Evolutionary conservation across 2,888 invertebrate genomes (phyloP).

Genomic region (Microplitis manilae): DNA sequence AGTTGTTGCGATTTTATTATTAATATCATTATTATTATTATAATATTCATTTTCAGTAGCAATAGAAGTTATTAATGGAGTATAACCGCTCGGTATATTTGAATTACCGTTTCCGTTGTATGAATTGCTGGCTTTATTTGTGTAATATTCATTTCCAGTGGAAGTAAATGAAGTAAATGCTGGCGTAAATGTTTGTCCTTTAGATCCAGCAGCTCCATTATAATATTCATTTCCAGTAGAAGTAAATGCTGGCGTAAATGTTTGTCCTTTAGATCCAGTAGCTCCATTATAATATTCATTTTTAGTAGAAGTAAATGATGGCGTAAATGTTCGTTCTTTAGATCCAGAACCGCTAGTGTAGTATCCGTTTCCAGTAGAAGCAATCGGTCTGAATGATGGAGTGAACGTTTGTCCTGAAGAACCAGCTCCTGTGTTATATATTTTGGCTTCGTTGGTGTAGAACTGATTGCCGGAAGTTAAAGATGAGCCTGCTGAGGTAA

Average conservation of each 20-base stretch:
- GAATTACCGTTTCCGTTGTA: background rate
- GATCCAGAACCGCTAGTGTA: background rate
- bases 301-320: conserved; percentile 14
- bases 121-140: background rate
- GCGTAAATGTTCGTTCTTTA: no score
- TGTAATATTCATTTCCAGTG: conserved; percentile 2
- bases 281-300: conserved; percentile 13
- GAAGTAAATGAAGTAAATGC: background rate
- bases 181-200: background rate
- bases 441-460: conserved; percentile 41
- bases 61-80: background rate
- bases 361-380: conserved; percentile 31
- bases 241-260: background rate
- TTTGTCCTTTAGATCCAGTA: background rate
- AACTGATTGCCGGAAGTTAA: conserved; percentile 42
- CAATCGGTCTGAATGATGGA: background rate
- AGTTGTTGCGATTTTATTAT: background rate
- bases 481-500: background rate
- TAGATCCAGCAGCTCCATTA: background rate
- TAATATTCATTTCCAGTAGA: conserved; percentile 30
- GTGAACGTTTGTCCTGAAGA: background rate
- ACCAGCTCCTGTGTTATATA: background rate
- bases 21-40: background rate
- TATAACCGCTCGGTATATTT: background rate
- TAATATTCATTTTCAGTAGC: background rate